Evolutionary conservation across 2,888 invertebrate species (phyloP), one percentile per base, ranked within the genome.

Genomic region (Diogma glabrata): DNA sequence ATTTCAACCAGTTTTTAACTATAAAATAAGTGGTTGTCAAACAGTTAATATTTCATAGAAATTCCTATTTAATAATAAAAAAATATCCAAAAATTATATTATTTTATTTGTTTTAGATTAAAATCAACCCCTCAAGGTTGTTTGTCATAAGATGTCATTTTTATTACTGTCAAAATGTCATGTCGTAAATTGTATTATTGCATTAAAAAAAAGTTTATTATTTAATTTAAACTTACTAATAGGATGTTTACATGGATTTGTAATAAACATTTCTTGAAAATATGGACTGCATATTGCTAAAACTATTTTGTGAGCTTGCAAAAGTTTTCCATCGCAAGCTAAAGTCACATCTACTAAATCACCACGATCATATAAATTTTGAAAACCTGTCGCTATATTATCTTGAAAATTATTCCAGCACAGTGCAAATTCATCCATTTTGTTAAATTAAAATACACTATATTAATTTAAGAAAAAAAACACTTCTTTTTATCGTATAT

Each of bases 221-320:
- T 20, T 43, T 22, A 45, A 28, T 26, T 23, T 17, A 7, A 58
- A 71, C 70, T 70, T 58, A 70, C 70, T 70, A 58, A 71, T 70
- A 45, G 70, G 70, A 64, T 70, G 70, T 58, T 69, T 67, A 60
- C 70, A 70, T 48, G 70, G 70, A 64, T 70, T 70, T 47, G 68
- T 67, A 33, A 67, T 69, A 59, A 67, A 72, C 62, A 66, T 70
- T 59, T 71, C 71, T 56, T 71, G 71, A 58, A 74, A 75, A 59
- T 74, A 74, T 3, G 72, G 71, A 58, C 72, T 72, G 56, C 75
- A 74, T 49, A 75, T 74, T 14, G 74, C 73, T 55, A 74, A 61
- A 16, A 74, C 73, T 48, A 75, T 69, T 62, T 73, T 72, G 58
- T 74, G 74, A 10, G 74, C 74, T 57, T 72, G 72, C 50, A 74